A percentile compares a stretch with the other conserved stretches of the same genome.
phyloP scores from a whole-genome alignment of 2,797 vertebrate species.

The Hafferia zeledoni region DNA sequence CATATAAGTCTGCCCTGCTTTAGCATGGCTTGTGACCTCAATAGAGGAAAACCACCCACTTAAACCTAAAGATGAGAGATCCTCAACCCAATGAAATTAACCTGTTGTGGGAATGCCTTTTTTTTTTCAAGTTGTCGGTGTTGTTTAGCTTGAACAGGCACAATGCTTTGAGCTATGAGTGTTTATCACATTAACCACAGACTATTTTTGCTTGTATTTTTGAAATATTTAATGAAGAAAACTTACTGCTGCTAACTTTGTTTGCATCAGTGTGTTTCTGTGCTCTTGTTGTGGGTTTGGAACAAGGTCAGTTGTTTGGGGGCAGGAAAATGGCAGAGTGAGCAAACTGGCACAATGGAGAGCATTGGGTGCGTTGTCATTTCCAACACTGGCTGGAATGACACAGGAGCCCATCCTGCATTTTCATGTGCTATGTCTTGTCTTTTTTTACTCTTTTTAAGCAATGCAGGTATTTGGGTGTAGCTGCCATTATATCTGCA shows the following conservation, averaged over 20 bases:
- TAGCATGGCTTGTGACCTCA: not conserved
- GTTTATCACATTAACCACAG: conserved; percentile 30
- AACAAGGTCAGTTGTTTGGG: not conserved
- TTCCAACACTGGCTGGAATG: not conserved
- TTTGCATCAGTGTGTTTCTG: not conserved
- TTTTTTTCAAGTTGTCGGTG: not conserved
- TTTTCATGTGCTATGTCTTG: not conserved
- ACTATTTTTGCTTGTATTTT: conserved; percentile 4
- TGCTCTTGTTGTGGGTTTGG: not conserved
- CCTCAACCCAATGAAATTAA: not conserved
- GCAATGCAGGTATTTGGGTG: not conserved
- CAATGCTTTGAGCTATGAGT: not conserved
- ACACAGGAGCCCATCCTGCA: not conserved
- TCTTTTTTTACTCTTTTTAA: not conserved
- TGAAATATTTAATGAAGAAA: not conserved
- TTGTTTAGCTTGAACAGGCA: conserved; percentile 38
- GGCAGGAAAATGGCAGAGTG: not conserved
- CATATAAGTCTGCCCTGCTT: conserved; percentile 8
- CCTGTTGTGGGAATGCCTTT: not conserved
- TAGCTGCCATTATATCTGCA: not conserved
- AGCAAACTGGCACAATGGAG: not conserved
- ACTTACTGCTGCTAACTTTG: not conserved
- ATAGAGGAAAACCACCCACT: conserved; percentile 16
- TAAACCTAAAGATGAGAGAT: not conserved
- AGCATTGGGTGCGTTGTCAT: not conserved